Evolutionary conservation across 2,888 invertebrate genomes (phyloP).

Genomic region (Pristionchus fissidentatus): DNA sequence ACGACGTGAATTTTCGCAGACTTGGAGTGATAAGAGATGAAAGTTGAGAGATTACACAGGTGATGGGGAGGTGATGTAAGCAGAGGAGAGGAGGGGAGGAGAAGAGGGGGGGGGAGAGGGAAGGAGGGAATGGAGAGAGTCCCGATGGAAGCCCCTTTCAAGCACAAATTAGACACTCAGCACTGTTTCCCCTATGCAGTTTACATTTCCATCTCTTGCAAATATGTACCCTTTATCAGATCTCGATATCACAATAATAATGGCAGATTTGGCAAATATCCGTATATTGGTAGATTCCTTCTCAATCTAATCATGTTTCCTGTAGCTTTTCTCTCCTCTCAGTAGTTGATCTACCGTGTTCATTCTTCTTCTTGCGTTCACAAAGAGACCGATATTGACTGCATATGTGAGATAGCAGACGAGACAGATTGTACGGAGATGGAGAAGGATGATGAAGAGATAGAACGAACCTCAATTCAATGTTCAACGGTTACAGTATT

Average conservation of each 20-base stretch:
- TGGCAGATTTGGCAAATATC: constrained; percentile 15
- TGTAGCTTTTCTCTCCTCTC: neutral
- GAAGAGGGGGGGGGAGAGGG: neutral
- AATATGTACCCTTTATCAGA: neutral
- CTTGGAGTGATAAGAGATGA: constrained; percentile 2
- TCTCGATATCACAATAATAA: neutral
- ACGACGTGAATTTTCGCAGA: constrained; percentile 37
- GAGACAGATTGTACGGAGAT: constrained; percentile 36
- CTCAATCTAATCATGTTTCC: neutral
- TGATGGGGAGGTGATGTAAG: constrained; percentile 36
- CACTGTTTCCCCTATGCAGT: neutral
- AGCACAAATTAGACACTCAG: neutral
- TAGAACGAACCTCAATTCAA: constrained; percentile 33
- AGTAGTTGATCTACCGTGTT: neutral
- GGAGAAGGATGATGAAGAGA: constrained; percentile 38
- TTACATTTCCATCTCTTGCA: neutral
- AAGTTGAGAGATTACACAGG: constrained; percentile 39
- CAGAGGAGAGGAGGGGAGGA: neutral
- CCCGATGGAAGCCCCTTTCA: neutral
- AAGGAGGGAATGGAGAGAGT: neutral
- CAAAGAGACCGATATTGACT: constrained; percentile 25
- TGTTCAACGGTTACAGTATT: neutral
- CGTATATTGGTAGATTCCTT: neutral
- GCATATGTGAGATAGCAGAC: constrained; percentile 42
- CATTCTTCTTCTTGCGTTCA: constrained; percentile 22